Evolutionary conservation across 2,113 vertebrate species (phyloP), one percentile per base, ranked within the genome.

Genomic region (Psophia crepitans): DNA sequence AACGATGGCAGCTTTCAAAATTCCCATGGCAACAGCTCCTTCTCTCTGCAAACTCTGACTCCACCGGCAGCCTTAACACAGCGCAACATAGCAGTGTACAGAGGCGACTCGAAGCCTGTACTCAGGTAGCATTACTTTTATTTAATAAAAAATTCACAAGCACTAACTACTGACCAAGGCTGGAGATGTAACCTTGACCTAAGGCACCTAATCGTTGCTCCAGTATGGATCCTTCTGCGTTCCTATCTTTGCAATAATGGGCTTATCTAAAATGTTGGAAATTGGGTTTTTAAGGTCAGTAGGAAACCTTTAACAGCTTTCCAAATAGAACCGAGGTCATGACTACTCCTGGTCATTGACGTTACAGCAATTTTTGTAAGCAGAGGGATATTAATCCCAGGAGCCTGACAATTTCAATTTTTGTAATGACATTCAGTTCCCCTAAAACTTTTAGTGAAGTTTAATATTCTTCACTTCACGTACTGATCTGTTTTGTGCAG

Each of bases 11-110:
- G 89, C 89, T 95, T 95, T 95, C 77, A 87, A 65, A 92, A 96
- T 97, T 87, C 81, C 96, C 95, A 95, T 95, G 80, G 96, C 95
- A 97, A 97, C 94, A 79, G 87, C 81, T 95, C 54, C 60, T 75
- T 94, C 87, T 65, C 60, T 44, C 80, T 43, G 57, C 86, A 85
- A 49, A 89, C 89, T 51, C 85, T 11, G 22, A 41, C 76, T 73
- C 46, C 8, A 2, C 51, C 17, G 86, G 76, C 88, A 92, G 86
- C 69, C 69, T 13, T 8, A 53, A 27, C 22, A 2, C 44, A 7
- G 61, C 89, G 89, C 86, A 84, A 35, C 78, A 77, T 19, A 81
- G 90, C 83, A 61, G 87, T 48, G 22, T 8, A 32, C 30, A 28
- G 65, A 54, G 56, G 83, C 13, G 3, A 69, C 37, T 18, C 4